Percentiles rank a stretch among this genome's conserved stretches.
Conservation (phyloP, 2,797 vertebrate genomes). For the Xyrichtys novacula region DNA sequence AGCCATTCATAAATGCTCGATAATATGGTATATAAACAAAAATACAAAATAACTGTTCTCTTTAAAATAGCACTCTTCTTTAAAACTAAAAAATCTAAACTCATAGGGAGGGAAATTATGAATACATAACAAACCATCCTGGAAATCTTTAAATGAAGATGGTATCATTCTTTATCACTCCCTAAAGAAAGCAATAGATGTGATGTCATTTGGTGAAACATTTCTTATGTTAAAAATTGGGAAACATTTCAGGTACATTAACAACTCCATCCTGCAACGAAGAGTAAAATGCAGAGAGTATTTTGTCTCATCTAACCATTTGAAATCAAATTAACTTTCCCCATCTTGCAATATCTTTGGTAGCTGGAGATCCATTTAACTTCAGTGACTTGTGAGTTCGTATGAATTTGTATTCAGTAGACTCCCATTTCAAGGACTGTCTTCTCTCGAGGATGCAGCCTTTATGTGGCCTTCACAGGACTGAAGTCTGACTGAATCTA, state of each 20-base stretch:
- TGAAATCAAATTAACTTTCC: conserved; percentile 3
- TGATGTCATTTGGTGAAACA: too few species aligned
- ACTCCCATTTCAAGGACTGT: not conserved
- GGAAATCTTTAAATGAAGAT: too few species aligned
- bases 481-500: not conserved
- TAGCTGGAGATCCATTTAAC: conserved; percentile 1
- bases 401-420: conserved; percentile 17
- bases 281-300: not conserved
- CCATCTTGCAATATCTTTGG: not conserved
- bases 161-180: too few species aligned
- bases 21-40: too few species aligned
- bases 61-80: too few species aligned
- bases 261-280: not conserved
- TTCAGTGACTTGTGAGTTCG: conserved; percentile 25
- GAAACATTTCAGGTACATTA: not conserved
- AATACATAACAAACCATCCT: too few species aligned
- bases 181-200: too few species aligned
- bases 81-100: too few species aligned
- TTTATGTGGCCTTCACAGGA: conserved; percentile 14
- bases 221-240: too few species aligned
- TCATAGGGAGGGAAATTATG: too few species aligned
- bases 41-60: too few species aligned
- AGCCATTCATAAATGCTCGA: too few species aligned
- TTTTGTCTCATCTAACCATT: conserved; percentile 1
- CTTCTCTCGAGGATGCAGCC: not conserved